Percentiles rank a stretch among this genome's conserved stretches.
These are phyloP conservation scores for Rhinopithecus roxellana DNA, from an alignment of 2,113 vertebrate species.

Conservation along the genomic window DNA sequence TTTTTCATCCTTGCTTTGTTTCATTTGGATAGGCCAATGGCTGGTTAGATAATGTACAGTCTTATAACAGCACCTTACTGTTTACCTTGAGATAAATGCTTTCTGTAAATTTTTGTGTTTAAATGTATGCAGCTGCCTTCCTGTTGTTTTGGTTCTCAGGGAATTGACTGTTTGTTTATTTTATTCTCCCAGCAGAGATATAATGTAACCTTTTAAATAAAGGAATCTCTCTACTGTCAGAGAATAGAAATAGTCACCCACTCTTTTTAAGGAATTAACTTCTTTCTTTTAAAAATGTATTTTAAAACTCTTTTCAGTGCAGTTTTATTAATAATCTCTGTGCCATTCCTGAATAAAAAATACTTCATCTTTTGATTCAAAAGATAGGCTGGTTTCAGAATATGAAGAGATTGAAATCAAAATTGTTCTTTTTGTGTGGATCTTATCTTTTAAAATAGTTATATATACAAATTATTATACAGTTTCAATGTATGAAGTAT, in stretches of 20 bases:
- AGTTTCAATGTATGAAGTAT: background rate
- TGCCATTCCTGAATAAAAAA: conserved; percentile 1
- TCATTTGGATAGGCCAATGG: background rate
- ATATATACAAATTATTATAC: background rate
- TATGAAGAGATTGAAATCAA: background rate
- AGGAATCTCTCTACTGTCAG: background rate
- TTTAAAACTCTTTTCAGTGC: background rate
- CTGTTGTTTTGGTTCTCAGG: background rate
- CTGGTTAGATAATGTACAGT: background rate
- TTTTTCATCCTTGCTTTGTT: background rate
- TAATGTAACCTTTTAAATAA: conserved; percentile 65
- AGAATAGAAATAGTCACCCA: conserved; percentile 24
- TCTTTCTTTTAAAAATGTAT: conserved; percentile 25
- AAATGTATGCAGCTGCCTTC: background rate
- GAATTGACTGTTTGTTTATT: conserved; percentile 42
- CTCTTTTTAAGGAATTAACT: background rate
- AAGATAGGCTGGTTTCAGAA: background rate
- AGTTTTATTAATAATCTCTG: background rate
- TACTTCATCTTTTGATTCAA: background rate
- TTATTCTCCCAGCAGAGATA: conserved; percentile 26
- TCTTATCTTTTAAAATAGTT: background rate
- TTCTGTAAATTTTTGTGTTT: conserved; percentile 21
- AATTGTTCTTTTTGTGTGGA: background rate
- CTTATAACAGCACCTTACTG: background rate
- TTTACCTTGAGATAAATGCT: conserved; percentile 38